Percentiles rank a stretch among this genome's conserved stretches.
These are phyloP conservation scores for Squalus acanthias DNA, from an alignment of 2,797 vertebrate genomes.

Conservation along the genomic window DNA sequence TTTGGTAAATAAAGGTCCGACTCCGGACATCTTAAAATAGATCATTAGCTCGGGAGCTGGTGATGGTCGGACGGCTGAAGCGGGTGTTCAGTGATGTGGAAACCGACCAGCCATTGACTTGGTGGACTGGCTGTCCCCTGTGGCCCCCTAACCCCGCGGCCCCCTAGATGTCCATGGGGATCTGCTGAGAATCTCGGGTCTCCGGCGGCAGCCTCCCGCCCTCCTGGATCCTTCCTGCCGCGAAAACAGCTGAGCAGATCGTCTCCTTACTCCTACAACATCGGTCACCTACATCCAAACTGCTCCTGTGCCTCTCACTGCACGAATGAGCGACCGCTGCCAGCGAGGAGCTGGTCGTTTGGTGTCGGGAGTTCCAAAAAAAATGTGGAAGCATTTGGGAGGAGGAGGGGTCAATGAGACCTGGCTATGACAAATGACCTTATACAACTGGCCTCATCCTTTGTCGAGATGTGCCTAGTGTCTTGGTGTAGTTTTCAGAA, in stretches of 20 bases:
- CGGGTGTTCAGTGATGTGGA: neutral
- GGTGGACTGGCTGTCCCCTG: neutral
- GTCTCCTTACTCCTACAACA: neutral
- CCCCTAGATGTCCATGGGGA: neutral
- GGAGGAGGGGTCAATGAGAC: neutral
- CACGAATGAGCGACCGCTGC: neutral
- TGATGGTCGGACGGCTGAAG: neutral
- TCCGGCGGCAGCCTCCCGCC: neutral
- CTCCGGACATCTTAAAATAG: conserved; percentile 36
- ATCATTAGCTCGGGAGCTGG: conserved; percentile 21
- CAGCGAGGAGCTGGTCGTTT: neutral
- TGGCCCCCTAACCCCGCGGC: neutral
- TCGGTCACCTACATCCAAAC: neutral
- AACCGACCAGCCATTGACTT: neutral
- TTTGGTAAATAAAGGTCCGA: conserved; percentile 30
- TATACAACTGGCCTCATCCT: neutral
- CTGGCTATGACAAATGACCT: neutral
- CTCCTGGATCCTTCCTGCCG: neutral
- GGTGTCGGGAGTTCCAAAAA: neutral
- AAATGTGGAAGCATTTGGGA: neutral
- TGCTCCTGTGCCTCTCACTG: neutral
- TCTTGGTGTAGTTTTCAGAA: neutral
- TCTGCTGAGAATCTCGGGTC: neutral
- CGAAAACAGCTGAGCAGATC: neutral
- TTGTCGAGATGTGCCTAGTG: neutral